Conservation (phyloP, 2,113 vertebrate species). For the Phodopus roborovskii region DNA sequence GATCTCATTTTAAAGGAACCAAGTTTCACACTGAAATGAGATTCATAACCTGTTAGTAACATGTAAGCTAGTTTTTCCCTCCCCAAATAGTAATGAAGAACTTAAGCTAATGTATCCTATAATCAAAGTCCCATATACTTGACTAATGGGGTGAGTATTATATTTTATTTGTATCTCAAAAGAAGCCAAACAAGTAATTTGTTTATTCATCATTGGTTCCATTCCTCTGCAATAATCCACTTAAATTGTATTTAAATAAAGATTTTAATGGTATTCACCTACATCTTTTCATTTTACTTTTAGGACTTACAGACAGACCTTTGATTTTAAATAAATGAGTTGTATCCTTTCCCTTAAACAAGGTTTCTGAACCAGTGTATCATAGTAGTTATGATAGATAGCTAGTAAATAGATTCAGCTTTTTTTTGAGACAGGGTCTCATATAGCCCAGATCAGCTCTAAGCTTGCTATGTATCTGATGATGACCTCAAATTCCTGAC, state of each 20-base stretch:
- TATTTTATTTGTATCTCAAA: constrained; percentile 13
- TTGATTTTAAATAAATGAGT: constrained; percentile 46
- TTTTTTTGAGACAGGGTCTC: not conserved
- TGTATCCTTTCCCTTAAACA: constrained; percentile 30
- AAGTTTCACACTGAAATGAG: not conserved
- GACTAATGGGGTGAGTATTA: constrained; percentile 15
- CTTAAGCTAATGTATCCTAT: not conserved
- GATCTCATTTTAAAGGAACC: constrained; percentile 41
- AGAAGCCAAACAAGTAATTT: not conserved
- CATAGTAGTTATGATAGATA: constrained; percentile 1
- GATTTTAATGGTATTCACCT: constrained; percentile 24
- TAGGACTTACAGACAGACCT: not conserved
- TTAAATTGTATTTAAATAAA: constrained; percentile 8
- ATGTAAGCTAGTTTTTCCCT: constrained; percentile 38
- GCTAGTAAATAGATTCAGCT: constrained; percentile 22
- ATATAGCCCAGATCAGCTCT: not conserved
- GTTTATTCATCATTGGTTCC: constrained; percentile 19
- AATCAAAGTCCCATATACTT: not conserved
- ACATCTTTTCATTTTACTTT: constrained; percentile 26
- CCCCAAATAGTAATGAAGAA: constrained; percentile 26
- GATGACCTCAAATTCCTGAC: not conserved
- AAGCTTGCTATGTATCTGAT: not conserved
- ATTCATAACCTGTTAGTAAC: constrained; percentile 9
- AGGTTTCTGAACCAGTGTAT: constrained; percentile 31
- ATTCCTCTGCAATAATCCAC: constrained; percentile 3